Base-by-base conservation (phyloP, 2,797 vertebrate species). In the Neostethus bicornis region DNA sequence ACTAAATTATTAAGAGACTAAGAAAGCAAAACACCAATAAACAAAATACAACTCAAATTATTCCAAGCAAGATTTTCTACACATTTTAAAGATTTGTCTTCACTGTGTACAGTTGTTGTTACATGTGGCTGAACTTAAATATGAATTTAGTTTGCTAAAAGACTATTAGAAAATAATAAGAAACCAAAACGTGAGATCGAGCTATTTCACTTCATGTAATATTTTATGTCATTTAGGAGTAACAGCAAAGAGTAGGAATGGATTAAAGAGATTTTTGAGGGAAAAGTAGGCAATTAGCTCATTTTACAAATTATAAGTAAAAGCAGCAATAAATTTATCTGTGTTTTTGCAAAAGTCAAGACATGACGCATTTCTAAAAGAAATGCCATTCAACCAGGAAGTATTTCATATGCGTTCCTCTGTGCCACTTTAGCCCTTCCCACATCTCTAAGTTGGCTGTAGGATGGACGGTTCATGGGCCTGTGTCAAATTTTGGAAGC, bases 191-290 rank as follows among this genome's bases (percentile, higher is more conserved):
- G 71, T 5, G 2, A 61, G 28, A 60, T 39, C 14, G 37, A 56
- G 52, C 60, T 57, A 58, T 74, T 71, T 49, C 41, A 46, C 58
- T 32, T 21, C 65, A 53, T 74, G 71, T 75, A 66, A 63, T 44
- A 20, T 63, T 80, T 76, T 76, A 66, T 71, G 58, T 83, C 67
- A 69, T 79, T 80, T n/a, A n/a, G n/a, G n/a, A 84, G 66, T 51
- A 53, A 59, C 63, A 76, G 54, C 53, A 60, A 64, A 31, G 7
- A 69, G 23, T 56, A 50, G 70, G n/a, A n/a, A n/a, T n/a, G n/a
- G 74, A 73, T 77, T 73, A 73, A 57, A 60, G 53, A 29, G 51
- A 45, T 62, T 61, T 38, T 60, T 51, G 46, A 57, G 20, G 12
- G 53, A 53, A 25, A 26, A 54, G 29, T 32, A 23, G 43, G 24